Conservation (phyloP, 2,888 invertebrate genomes). For the Apocheima hispidaria region DNA sequence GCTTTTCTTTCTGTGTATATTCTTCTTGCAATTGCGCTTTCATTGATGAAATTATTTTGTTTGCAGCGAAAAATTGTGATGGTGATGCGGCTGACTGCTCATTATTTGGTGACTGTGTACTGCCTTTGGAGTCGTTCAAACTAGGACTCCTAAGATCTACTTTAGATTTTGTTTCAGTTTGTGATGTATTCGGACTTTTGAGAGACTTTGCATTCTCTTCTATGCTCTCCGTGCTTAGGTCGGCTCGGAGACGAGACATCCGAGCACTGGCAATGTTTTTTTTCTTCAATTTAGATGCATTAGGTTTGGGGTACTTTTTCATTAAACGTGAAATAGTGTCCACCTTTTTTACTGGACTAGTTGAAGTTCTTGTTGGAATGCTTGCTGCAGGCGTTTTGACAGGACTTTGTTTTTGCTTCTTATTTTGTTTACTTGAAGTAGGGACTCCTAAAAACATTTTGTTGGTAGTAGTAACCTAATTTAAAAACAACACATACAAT, state of each 20-base stretch:
- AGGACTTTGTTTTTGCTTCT: constrained; percentile 44
- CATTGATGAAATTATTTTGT: constrained; percentile 80
- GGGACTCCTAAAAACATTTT: constrained; percentile 31
- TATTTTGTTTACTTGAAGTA: constrained; percentile 49
- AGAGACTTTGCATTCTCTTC: constrained; percentile 54
- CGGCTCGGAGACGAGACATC: constrained; percentile 57
- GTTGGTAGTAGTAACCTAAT: too few relatives aligned
- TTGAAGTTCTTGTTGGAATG: constrained; percentile 20
- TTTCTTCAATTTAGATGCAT: constrained; percentile 57
- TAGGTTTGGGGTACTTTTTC: constrained; percentile 39
- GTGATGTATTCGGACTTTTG: constrained; percentile 52
- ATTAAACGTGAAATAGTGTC: constrained; percentile 8
- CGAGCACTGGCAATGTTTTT: constrained; percentile 60
- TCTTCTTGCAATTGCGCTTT: constrained; percentile 79
- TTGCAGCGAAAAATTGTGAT: constrained; percentile 79
- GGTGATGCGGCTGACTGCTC: constrained; percentile 74
- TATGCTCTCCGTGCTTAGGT: constrained; percentile 59
- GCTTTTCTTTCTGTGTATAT: constrained; percentile 66
- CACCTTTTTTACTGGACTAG: constrained; percentile 7
- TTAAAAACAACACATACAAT: too few relatives aligned
- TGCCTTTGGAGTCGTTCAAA: constrained; percentile 39
- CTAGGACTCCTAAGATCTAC: constrained; percentile 48
- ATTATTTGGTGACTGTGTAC: constrained; percentile 64
- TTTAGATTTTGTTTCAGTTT: constrained; percentile 52
- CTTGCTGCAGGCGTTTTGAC: constrained; percentile 43